Conservation (phyloP, 2,888 invertebrate species). For the Cheilosia vernalis region DNA sequence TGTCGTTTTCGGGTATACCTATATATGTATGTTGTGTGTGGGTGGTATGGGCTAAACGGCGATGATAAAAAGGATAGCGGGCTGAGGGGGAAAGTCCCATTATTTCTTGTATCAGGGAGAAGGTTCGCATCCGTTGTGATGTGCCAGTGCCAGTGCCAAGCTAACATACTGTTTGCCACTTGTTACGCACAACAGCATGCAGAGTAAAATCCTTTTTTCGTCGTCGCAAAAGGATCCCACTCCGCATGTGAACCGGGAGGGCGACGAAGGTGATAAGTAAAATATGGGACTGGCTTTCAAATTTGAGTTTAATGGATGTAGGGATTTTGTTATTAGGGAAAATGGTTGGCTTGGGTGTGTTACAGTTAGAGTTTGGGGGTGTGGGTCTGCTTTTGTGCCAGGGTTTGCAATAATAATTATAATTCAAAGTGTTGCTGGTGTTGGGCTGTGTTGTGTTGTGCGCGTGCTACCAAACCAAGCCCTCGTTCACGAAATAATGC, state of each 20-base stretch:
- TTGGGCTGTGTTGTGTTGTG: neutral
- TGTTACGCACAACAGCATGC: conserved; percentile 72
- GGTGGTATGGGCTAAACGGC: conserved; percentile 53
- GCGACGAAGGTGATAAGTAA: conserved; percentile 71
- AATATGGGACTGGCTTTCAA: conserved; percentile 75
- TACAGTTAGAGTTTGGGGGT: neutral
- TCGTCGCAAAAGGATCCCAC: conserved; percentile 44
- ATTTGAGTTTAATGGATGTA: conserved; percentile 75
- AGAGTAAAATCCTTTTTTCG: conserved; percentile 38
- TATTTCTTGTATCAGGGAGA: conserved; percentile 67
- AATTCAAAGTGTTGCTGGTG: conserved; percentile 66
- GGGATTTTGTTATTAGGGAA: conserved; percentile 73
- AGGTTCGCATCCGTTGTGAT: conserved; percentile 56
- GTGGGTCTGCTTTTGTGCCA: conserved; percentile 9
- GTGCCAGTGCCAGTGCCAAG: conserved; percentile 17
- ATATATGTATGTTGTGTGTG: neutral
- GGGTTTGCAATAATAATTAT: conserved; percentile 71
- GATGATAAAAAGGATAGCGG: conserved; percentile 54
- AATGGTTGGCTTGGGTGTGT: conserved; percentile 56
- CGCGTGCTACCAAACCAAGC: neutral
- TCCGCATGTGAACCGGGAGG: neutral
- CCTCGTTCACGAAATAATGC: conserved; percentile 10
- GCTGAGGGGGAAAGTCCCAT: conserved; percentile 66
- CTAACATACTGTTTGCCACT: conserved; percentile 70
- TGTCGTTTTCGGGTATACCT: neutral